Evolutionary conservation across 2,888 invertebrate genomes (phyloP).

Genomic region (Seira ritae): DNA sequence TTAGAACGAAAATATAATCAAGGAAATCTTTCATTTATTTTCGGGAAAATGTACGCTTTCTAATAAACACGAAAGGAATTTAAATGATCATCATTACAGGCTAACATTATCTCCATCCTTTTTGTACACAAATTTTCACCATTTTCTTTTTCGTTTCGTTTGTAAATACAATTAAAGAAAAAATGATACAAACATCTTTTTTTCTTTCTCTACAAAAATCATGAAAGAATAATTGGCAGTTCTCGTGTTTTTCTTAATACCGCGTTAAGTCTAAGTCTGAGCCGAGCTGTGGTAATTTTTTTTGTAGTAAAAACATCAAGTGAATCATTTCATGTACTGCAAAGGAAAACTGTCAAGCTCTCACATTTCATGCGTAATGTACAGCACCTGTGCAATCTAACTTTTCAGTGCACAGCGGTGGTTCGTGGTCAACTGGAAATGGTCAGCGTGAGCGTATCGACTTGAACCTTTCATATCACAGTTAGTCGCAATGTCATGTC

Average conservation of each 20-base stretch:
- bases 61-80: constrained; percentile 12
- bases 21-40: constrained; percentile 18
- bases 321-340: constrained; percentile 2
- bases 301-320: not conserved
- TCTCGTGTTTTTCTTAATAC: not conserved
- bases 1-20: constrained; percentile 48
- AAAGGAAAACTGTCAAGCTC: constrained; percentile 18
- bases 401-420: constrained; percentile 9
- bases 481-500: constrained; percentile 37
- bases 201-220: not conserved
- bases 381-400: constrained; percentile 16
- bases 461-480: constrained; percentile 12
- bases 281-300: too few species aligned
- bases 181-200: not conserved
- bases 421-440: constrained; percentile 48
- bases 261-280: too few species aligned
- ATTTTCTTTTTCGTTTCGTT: not conserved
- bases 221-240: constrained; percentile 16
- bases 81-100: constrained; percentile 9
- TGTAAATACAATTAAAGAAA: constrained; percentile 11
- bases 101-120: constrained; percentile 15
- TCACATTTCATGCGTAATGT: constrained; percentile 21
- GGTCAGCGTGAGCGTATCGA: constrained; percentile 36
- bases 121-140: constrained; percentile 8
- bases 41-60: not conserved